These are phyloP conservation scores for Cyclura pinguis DNA, from an alignment of 2,797 vertebrate species.

Conservation along the genomic window DNA sequence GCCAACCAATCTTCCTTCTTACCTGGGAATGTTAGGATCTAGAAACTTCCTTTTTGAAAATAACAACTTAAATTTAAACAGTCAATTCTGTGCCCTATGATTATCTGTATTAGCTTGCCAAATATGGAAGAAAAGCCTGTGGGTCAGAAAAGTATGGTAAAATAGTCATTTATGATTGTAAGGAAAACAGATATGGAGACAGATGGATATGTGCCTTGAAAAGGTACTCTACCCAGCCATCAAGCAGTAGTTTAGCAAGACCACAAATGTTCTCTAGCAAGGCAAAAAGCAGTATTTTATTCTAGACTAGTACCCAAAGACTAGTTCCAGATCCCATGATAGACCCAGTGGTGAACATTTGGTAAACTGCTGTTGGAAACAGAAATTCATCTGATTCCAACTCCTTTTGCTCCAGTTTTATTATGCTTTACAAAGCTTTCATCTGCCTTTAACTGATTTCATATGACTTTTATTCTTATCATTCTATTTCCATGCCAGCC, in stretches of 20 bases:
- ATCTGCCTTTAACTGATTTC: background rate
- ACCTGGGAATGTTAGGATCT: background rate
- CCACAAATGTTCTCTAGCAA: background rate
- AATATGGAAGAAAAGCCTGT: background rate
- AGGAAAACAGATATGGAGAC: background rate
- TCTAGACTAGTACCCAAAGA: too few species aligned
- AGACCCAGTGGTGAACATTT: background rate
- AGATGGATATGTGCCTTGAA: background rate
- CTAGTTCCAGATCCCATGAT: background rate
- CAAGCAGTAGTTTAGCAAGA: background rate
- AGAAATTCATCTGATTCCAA: background rate
- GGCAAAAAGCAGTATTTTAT: background rate
- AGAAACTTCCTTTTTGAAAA: background rate
- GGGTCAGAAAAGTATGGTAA: background rate
- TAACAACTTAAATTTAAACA: background rate
- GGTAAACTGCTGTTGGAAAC: background rate
- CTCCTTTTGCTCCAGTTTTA: background rate
- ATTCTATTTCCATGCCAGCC: background rate
- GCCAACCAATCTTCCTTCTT: background rate
- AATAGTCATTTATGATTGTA: background rate
- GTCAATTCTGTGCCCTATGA: background rate
- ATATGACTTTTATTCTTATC: background rate
- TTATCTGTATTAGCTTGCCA: background rate
- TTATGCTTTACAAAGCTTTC: background rate
- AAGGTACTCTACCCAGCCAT: background rate